These are phyloP conservation scores for Torymus auratus DNA, from an alignment of 2,888 invertebrate species.

Conservation along the genomic window DNA sequence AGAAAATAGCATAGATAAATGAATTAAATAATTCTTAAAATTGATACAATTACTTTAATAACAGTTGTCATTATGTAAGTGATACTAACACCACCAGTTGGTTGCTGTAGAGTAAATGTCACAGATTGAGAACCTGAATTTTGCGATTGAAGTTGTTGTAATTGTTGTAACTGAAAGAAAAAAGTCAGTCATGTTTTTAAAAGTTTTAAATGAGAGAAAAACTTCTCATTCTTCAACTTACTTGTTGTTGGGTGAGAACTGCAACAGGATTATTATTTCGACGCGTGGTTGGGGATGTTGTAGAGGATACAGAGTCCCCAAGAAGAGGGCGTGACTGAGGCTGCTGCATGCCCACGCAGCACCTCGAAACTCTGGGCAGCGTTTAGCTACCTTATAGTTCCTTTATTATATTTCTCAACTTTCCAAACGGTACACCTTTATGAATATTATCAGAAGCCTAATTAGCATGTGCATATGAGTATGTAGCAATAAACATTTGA, in stretches of 20 bases:
- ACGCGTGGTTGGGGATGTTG: constrained; percentile 76
- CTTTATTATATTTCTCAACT: constrained; percentile 56
- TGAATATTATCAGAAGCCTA: background rate
- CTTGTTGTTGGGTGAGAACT: constrained; percentile 75
- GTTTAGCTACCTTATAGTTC: constrained; percentile 73
- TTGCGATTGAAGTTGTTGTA: constrained; percentile 74
- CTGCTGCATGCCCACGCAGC: constrained; percentile 78
- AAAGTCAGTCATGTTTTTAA: constrained; percentile 19
- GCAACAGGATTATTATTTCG: constrained; percentile 75
- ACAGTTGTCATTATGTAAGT: background rate
- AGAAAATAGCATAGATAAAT: background rate
- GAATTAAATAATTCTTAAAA: too few relatives aligned
- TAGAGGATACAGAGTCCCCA: constrained; percentile 77
- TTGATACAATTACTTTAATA: too few relatives aligned
- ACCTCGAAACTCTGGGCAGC: constrained; percentile 76
- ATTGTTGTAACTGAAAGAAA: constrained; percentile 71
- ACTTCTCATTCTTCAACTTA: constrained; percentile 56
- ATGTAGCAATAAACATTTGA: background rate
- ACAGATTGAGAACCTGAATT: constrained; percentile 73
- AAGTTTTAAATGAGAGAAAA: background rate
- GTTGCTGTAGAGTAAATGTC: constrained; percentile 75
- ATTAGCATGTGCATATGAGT: background rate
- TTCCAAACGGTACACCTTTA: constrained; percentile 47
- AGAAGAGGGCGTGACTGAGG: constrained; percentile 77
- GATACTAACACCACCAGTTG: constrained; percentile 71